phyloP scores from a whole-genome alignment of 2,888 invertebrate genomes.

The Mesochorus sp. region DNA sequence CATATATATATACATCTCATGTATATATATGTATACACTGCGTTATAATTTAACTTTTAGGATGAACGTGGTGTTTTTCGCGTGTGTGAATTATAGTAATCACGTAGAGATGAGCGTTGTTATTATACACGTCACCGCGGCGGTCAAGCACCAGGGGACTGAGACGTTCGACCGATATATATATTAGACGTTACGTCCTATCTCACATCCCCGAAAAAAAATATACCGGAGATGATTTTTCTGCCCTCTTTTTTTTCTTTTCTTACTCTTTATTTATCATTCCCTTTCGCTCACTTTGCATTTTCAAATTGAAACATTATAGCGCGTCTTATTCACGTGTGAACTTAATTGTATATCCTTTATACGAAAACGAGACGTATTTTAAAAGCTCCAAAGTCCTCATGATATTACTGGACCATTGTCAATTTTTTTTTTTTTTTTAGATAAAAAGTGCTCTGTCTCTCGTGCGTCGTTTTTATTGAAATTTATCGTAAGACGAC shows the following conservation, averaged over 20 bases:
- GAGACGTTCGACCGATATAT: slow-evolving; percentile 43
- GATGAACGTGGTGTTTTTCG: slow-evolving; percentile 63
- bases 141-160: slow-evolving; percentile 13
- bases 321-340: slow-evolving; percentile 21
- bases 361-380: not conserved
- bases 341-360: slow-evolving; percentile 19
- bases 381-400: no score
- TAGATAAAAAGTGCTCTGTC: no score
- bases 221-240: slow-evolving; percentile 9
- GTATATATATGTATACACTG: no score
- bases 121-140: slow-evolving; percentile 56
- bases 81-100: slow-evolving; percentile 68
- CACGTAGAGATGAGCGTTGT: slow-evolving; percentile 48
- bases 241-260: not conserved
- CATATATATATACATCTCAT: not conserved
- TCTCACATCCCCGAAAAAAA: slow-evolving; percentile 10
- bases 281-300: not conserved
- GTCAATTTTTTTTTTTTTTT: no score
- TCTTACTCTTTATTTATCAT: slow-evolving; percentile 16
- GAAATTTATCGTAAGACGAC: no score
- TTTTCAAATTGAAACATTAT: slow-evolving; percentile 51
- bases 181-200: slow-evolving; percentile 48
- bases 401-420: no score
- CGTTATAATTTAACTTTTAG: slow-evolving; percentile 61
- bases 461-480: no score